Percentiles rank a stretch among this genome's conserved stretches.
Conservation (phyloP, 37 sponge, comb jelly and placozoan genomes). For the Hexactinellida sp. region DNA sequence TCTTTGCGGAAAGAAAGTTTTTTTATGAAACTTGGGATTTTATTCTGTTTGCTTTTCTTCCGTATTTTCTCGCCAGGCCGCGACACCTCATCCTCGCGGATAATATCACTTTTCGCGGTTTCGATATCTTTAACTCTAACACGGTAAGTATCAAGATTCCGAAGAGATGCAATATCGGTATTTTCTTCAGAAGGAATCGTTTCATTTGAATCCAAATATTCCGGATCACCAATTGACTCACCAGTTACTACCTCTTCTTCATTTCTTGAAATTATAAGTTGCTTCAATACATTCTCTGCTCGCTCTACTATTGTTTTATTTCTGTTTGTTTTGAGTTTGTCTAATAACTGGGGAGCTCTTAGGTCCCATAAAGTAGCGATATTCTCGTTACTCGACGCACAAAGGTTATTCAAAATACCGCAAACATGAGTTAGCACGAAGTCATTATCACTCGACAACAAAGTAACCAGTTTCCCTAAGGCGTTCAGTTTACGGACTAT, state of each 20-base stretch:
- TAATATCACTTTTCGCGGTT: background rate
- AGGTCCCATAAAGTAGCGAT: background rate
- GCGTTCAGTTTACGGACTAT: background rate
- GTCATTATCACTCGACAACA: background rate
- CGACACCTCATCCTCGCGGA: background rate
- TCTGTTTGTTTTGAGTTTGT: background rate
- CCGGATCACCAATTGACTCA: background rate
- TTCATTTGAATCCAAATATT: background rate
- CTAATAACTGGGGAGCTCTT: background rate
- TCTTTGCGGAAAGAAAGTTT: background rate
- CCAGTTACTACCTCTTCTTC: background rate
- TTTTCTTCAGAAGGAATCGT: background rate
- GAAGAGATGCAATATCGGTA: background rate
- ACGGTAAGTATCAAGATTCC: background rate
- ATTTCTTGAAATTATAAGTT: background rate
- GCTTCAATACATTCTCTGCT: background rate
- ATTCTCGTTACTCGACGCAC: background rate
- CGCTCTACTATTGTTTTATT: background rate
- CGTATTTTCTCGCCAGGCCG: background rate
- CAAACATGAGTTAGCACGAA: background rate
- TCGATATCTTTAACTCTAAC: background rate
- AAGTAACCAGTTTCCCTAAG: background rate
- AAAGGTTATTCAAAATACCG: background rate
- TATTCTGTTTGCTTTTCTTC: background rate
- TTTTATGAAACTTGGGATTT: background rate